Evolutionary conservation across 2,888 invertebrate species (phyloP).

Genomic region (Conops quadrifasciatus): DNA sequence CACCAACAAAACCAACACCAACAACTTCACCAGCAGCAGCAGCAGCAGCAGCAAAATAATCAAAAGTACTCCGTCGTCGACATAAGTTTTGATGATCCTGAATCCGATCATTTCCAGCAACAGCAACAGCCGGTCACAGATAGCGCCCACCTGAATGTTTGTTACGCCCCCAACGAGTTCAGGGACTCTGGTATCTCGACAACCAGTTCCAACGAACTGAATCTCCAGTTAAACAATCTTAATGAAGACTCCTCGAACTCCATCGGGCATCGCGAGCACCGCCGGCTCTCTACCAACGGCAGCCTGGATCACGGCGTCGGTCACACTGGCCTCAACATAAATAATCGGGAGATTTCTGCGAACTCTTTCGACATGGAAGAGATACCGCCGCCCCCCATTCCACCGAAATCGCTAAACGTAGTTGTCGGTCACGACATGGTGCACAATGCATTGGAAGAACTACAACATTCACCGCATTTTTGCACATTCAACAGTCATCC

Average conservation of each 20-base stretch:
- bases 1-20: constrained; percentile 44
- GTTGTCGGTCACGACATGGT: constrained; percentile 39
- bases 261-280: constrained; percentile 57
- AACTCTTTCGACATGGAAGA: constrained; percentile 62
- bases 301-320: constrained; percentile 47
- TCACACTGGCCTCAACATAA: constrained; percentile 52
- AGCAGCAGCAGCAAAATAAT: constrained; percentile 48
- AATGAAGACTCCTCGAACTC: constrained; percentile 57
- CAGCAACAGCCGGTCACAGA: constrained; percentile 53
- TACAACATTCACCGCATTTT: constrained; percentile 41
- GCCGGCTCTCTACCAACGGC: constrained; percentile 54
- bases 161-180: constrained; percentile 61
- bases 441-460: constrained; percentile 48
- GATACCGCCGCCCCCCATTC: constrained; percentile 62
- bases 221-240: constrained; percentile 59
- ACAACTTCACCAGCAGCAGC: constrained; percentile 30
- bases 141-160: constrained; percentile 53
- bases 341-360: constrained; percentile 56
- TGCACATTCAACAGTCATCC: constrained; percentile 11
- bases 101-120: constrained; percentile 56
- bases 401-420: constrained; percentile 59
- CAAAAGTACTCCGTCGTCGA: constrained; percentile 66
- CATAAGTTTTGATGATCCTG: constrained; percentile 67
- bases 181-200: constrained; percentile 66
- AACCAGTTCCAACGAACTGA: constrained; percentile 62